Evolutionary conservation across 1,140 invertebrate species (phyloP), one percentile per base, ranked within the genome.

Genomic region (Planococcus citri): DNA sequence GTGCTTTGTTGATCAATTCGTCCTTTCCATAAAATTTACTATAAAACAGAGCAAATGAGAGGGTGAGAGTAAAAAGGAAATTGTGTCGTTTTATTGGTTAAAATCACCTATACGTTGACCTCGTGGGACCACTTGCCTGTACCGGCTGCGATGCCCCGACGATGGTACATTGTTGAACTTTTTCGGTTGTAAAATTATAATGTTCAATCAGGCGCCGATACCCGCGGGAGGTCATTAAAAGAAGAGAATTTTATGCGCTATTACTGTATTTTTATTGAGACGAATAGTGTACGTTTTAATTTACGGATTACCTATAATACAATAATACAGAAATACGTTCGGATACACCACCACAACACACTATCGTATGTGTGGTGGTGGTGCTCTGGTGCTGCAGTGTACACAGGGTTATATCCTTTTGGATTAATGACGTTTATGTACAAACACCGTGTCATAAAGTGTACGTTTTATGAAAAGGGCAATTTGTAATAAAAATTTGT

Each of bases 171-270:
- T 17, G 17, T 58, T n/a, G n/a, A 17, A 22, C 57, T 22, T 22
- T 60, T 22, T 60, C 17, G 17, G 60, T 64, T 64, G 60, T 64
- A 64, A 64, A 64, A 27, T 64, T 64, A 64, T 64, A 64, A 64
- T 64, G 60, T 64, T 25, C 21, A 64, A 64, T 64, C 60, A 27
- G 60, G 60, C 60, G 60, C 60, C 60, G 60, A 64, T 64, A 64
- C 60, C 60, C 60, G 60, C 60, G 60, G 60, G 60, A 64, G 60
- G 60, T 64, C 60, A 64, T 64, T 64, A 64, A 64, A 64, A 64
- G 25, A 9, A 27, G 10, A n/a, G 60, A 64, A 64, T 64, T 64
- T 64, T 64, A 64, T 27, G 60, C 60, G 60, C 60, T 64, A 64
- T 64, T 64, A 64, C 60, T 25, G 14, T 22, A 64, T 64, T 64